Conservation (phyloP, 1,140 invertebrate genomes). For the Nephila pilipes region DNA sequence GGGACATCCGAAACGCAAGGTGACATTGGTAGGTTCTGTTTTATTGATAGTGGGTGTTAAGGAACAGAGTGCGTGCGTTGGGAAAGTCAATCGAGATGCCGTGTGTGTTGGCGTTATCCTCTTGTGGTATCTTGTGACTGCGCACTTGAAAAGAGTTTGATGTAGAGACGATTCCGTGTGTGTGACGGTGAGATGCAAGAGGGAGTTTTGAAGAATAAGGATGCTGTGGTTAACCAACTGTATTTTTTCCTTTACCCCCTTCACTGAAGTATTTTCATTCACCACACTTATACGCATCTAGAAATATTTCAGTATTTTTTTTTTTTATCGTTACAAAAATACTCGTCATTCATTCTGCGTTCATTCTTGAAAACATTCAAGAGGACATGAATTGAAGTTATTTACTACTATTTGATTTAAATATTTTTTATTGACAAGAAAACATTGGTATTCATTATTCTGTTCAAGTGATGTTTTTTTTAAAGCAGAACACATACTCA, state of each 20-base stretch:
- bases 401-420: too few species aligned
- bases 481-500: too few species aligned
- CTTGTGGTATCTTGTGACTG: not conserved
- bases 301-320: not conserved
- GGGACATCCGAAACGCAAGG: slow-evolving; percentile 36
- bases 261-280: not conserved
- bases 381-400: too few species aligned
- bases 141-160: not conserved
- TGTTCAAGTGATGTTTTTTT: too few species aligned
- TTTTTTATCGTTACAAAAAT: not conserved
- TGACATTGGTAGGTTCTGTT: slow-evolving; percentile 1
- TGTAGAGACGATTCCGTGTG: not conserved
- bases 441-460: too few species aligned
- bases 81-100: not conserved
- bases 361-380: too few species aligned
- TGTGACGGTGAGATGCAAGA: not conserved
- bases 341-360: too few species aligned
- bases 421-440: too few species aligned
- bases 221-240: not conserved
- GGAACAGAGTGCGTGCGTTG: not conserved
- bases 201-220: not conserved
- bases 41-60: slow-evolving; percentile 25
- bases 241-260: not conserved
- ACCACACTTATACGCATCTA: not conserved
- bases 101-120: slow-evolving; percentile 10